A percentile compares a stretch with the other conserved stretches of the same genome.
Conservation (phyloP, 2,113 vertebrate genomes). For the Solenodon paradoxus region DNA sequence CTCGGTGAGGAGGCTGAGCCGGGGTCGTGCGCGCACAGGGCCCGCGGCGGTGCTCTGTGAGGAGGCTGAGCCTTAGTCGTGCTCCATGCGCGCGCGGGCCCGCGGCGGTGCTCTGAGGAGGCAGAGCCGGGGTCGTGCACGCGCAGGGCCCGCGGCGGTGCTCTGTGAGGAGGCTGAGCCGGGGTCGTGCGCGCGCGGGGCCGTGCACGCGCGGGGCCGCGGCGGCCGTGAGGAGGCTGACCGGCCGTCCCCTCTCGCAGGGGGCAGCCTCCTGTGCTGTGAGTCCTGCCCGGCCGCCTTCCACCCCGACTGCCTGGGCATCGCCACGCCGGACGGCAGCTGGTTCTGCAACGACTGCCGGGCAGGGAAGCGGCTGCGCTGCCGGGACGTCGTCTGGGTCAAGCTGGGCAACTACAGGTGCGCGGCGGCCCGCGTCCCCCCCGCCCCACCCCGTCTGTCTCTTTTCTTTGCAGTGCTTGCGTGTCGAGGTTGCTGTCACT, state of each 20-base stretch:
- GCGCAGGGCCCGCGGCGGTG: rapidly evolving
- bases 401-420: slow-evolving; percentile 98
- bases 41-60: no score
- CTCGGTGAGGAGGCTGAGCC: no score
- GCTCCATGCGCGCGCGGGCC: rapidly evolving
- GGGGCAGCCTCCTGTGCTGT: slow-evolving; percentile 95
- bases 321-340: slow-evolving; percentile 97
- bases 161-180: no score
- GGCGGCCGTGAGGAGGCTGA: neutral
- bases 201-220: neutral
- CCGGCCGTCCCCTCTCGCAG: slow-evolving; percentile 75
- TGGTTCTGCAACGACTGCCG: slow-evolving; percentile 99
- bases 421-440: no score
- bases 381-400: slow-evolving; percentile 98
- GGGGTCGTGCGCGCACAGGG: rapidly evolving
- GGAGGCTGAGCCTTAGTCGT: rapidly evolving
- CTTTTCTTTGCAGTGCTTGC: slow-evolving; percentile 41
- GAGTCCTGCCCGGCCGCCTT: slow-evolving; percentile 98
- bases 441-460: neutral
- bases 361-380: slow-evolving; percentile 94
- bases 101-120: no score
- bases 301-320: slow-evolving; percentile 97
- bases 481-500: neutral
- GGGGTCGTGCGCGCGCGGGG: rapidly evolving
- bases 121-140: rapidly evolving